These are phyloP conservation scores for Sesamia nonagrioides DNA, from an alignment of 1,140 invertebrate species.

Conservation along the genomic window DNA sequence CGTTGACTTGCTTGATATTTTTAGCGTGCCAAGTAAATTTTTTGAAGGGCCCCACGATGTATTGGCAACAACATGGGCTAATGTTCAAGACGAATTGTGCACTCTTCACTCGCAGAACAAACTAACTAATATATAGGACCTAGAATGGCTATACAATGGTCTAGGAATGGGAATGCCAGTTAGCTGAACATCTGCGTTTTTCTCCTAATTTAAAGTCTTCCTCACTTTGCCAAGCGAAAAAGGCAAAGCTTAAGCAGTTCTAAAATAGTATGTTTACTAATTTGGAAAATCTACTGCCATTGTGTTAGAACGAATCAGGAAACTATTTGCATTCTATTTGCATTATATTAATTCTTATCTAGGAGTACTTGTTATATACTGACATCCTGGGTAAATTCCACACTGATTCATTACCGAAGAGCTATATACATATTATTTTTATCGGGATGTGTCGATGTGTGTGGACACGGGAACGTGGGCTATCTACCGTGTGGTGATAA, in stretches of 20 bases:
- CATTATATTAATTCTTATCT: constrained; percentile 58
- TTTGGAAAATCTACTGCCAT: constrained; percentile 50
- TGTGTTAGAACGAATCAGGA: constrained; percentile 55
- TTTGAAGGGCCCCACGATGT: constrained; percentile 42
- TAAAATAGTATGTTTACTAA: constrained; percentile 31
- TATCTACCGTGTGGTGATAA: constrained; percentile 57
- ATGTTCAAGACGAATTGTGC: constrained; percentile 2
- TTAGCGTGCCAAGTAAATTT: constrained; percentile 56
- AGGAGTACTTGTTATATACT: constrained; percentile 5
- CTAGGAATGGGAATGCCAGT: not conserved
- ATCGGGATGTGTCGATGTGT: constrained; percentile 50
- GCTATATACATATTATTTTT: constrained; percentile 49
- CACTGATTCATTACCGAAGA: constrained; percentile 16
- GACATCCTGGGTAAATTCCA: constrained; percentile 52
- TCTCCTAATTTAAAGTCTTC: not conserved
- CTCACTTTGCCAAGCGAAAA: constrained; percentile 4
- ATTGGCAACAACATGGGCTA: constrained; percentile 13
- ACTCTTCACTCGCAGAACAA: not conserved
- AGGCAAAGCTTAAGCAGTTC: not conserved
- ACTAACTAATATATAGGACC: no score
- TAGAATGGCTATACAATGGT: not conserved
- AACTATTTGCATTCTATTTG: constrained; percentile 55
- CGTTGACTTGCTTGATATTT: constrained; percentile 75
- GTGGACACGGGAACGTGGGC: constrained; percentile 42
- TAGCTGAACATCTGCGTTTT: not conserved